Percentiles rank a stretch among this genome's conserved stretches.
phyloP scores from a whole-genome alignment of 2,888 invertebrate genomes.

The Dendrolimus pini region DNA sequence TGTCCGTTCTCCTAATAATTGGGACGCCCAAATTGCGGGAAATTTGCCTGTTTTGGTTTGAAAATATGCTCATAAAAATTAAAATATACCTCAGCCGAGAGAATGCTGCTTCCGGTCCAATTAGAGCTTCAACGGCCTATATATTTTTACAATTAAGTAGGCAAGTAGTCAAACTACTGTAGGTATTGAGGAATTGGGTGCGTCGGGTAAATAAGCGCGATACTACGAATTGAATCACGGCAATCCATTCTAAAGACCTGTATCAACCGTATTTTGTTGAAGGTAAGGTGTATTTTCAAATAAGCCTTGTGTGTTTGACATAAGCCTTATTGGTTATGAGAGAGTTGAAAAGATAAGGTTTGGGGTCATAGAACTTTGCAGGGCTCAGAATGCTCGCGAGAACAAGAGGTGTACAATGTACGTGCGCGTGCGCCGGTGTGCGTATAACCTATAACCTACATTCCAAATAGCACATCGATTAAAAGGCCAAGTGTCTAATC shows the following conservation, averaged over 20 bases:
- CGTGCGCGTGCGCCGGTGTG: conserved; percentile 10
- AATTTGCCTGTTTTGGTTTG: no score
- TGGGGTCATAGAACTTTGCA: conserved; percentile 66
- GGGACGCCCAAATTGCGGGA: no score
- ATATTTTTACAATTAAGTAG: no score
- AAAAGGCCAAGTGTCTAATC: no score
- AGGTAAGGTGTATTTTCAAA: conserved; percentile 2
- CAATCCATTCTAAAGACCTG: conserved; percentile 2
- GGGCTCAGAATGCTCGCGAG: conserved; percentile 33
- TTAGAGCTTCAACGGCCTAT: no score
- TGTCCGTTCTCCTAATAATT: no score
- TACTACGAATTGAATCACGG: conserved; percentile 36
- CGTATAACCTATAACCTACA: background rate
- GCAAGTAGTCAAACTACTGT: no score
- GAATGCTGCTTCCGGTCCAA: no score
- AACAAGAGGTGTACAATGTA: conserved; percentile 18
- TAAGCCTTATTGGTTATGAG: conserved; percentile 35
- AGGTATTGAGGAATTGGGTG: conserved; percentile 30
- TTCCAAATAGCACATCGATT: background rate
- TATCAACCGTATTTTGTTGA: no score
- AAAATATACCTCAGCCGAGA: no score
- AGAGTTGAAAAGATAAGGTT: conserved; percentile 54
- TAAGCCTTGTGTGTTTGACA: conserved; percentile 10
- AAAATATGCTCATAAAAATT: no score
- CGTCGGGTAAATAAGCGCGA: conserved; percentile 36